These are phyloP conservation scores for Poeciliopsis turrubarensis DNA, from an alignment of 2,113 vertebrate species.

Conservation along the genomic window DNA sequence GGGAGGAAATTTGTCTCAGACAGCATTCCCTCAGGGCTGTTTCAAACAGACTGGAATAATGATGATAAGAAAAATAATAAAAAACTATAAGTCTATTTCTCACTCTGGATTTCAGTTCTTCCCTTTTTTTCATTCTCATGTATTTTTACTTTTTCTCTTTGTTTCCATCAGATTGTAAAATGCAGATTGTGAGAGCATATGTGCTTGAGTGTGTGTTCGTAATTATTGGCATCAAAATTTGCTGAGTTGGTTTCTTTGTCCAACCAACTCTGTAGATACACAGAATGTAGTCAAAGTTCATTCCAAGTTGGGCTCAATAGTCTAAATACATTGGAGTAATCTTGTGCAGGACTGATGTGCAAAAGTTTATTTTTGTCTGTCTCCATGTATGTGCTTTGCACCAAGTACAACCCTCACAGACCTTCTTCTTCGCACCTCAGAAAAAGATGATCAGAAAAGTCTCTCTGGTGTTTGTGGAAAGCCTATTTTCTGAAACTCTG, in stretches of 20 bases:
- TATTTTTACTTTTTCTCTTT: conserved; percentile 44
- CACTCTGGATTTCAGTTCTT: conserved; percentile 35
- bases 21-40: too few species aligned
- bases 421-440: not conserved
- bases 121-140: conserved; percentile 44
- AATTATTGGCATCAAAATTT: conserved; percentile 57
- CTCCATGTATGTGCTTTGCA: not conserved
- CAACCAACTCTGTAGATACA: conserved; percentile 33
- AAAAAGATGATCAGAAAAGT: conserved; percentile 12
- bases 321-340: conserved; percentile 17
- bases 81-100: conserved; percentile 52
- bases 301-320: conserved; percentile 22
- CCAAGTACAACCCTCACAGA: not conserved
- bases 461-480: not conserved
- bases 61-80: conserved; percentile 4
- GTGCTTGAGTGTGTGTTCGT: conserved; percentile 45
- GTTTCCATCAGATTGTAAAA: conserved; percentile 51
- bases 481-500: not conserved
- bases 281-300: conserved; percentile 34
- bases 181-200: conserved; percentile 61
- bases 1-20: conserved; percentile 28
- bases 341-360: conserved; percentile 14
- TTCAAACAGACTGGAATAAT: conserved; percentile 23
- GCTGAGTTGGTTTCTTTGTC: conserved; percentile 26
- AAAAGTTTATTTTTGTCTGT: conserved; percentile 14